Percentiles rank a stretch among this genome's conserved stretches.
phyloP scores from a whole-genome alignment of 2,797 vertebrate species.

The Erethizon dorsatum region DNA sequence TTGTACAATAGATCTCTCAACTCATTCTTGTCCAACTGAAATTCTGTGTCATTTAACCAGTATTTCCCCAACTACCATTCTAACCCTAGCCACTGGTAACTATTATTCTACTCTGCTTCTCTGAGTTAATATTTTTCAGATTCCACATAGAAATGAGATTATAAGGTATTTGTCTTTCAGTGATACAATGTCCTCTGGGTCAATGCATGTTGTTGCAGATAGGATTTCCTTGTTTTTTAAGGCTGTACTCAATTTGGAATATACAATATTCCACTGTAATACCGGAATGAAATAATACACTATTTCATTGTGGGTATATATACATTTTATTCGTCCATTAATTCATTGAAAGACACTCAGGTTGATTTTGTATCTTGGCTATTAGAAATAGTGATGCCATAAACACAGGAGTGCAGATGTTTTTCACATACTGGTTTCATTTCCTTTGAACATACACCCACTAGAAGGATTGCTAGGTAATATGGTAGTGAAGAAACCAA shows the following conservation, averaged over 20 bases:
- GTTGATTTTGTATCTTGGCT: neutral
- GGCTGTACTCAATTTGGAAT: neutral
- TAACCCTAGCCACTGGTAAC: neutral
- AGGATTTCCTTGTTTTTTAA: slow-evolving; percentile 12
- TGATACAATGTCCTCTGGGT: neutral
- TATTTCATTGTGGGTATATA: neutral
- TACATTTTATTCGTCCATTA: neutral
- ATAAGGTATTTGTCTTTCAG: neutral
- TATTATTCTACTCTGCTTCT: neutral
- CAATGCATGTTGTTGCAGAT: neutral
- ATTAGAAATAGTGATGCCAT: neutral
- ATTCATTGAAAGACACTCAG: neutral
- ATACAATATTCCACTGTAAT: neutral
- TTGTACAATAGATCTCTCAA: neutral
- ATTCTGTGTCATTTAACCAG: neutral
- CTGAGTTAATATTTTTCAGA: neutral
- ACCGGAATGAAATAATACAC: neutral
- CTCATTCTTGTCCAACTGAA: neutral
- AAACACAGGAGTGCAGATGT: neutral
- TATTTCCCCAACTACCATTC: neutral
- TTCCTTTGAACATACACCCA: neutral
- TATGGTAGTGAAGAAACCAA: neutral
- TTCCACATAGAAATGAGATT: neutral
- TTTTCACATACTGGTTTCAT: neutral
- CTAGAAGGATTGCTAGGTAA: neutral